These are phyloP conservation scores for Cladopsammia gracilis DNA, from an alignment of 64 coral and sea anemone genomes.

Conservation along the genomic window DNA sequence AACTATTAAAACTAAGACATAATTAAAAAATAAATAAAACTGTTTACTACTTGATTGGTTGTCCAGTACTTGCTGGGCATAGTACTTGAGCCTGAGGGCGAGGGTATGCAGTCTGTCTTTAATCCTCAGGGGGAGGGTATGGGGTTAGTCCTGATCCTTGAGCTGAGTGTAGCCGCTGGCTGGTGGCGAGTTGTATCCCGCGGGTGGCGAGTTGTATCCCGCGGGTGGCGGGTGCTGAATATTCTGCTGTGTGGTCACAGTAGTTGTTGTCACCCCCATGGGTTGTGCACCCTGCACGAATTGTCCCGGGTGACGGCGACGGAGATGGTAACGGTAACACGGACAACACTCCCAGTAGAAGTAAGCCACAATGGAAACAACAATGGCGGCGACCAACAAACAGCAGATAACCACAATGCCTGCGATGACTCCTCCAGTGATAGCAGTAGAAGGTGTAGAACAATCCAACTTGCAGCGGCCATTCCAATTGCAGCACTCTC, in stretches of 20 bases:
- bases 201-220: background rate
- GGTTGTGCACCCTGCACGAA: background rate
- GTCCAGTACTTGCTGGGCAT: background rate
- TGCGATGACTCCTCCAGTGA: background rate
- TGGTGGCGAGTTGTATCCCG: background rate
- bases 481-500: too few relatives aligned
- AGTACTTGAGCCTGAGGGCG: too few relatives aligned
- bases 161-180: background rate
- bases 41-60: too few relatives aligned
- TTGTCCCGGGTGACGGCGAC: background rate
- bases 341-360: slow-evolving; percentile 15
- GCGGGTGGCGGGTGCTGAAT: too few relatives aligned
- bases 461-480: background rate
- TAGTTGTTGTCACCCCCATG: background rate
- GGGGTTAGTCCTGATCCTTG: too few relatives aligned
- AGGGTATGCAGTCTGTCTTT: too few relatives aligned
- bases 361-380: background rate
- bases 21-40: too few relatives aligned
- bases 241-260: background rate
- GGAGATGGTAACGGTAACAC: slow-evolving; percentile 8
- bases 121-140: too few relatives aligned
- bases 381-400: background rate
- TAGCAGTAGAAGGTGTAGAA: too few relatives aligned
- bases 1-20: too few relatives aligned
- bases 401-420: background rate